Percentiles rank a stretch among this genome's conserved stretches.
Conservation (phyloP, 2,113 vertebrate genomes). For the Stictonetta naevosa region DNA sequence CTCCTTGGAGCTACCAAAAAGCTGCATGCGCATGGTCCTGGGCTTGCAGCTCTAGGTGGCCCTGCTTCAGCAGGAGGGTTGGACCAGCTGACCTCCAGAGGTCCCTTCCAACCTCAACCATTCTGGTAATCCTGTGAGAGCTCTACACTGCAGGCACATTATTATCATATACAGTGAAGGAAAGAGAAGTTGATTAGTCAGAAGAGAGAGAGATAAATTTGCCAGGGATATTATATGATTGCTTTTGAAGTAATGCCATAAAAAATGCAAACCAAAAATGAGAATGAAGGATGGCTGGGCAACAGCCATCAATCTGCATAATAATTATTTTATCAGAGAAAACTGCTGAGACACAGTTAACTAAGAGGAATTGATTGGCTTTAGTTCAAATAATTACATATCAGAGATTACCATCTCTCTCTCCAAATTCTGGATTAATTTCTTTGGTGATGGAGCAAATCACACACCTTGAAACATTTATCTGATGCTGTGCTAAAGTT, state of each 20-base stretch:
- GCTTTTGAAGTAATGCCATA: conserved; percentile 40
- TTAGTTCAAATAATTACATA: background rate
- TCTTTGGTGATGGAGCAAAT: conserved; percentile 17
- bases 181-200: background rate
- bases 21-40: background rate
- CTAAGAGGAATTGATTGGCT: conserved; percentile 4
- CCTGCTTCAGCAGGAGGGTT: background rate
- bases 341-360: conserved; percentile 55
- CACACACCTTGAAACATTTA: conserved; percentile 13
- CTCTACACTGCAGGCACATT: accelerated
- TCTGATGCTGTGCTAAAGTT: background rate
- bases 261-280: conserved; percentile 20
- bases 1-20: background rate
- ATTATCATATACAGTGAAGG: background rate
- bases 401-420: background rate
- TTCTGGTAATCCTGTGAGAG: background rate
- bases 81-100: background rate
- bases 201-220: background rate
- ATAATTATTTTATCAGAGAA: conserved; percentile 44
- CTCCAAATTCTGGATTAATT: background rate
- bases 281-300: conserved; percentile 10
- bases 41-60: background rate
- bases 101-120: background rate
- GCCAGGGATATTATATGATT: background rate
- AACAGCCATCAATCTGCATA: conserved; percentile 17